Conservation (phyloP, 2,888 invertebrate species). For the Sympetrum striolatum region DNA sequence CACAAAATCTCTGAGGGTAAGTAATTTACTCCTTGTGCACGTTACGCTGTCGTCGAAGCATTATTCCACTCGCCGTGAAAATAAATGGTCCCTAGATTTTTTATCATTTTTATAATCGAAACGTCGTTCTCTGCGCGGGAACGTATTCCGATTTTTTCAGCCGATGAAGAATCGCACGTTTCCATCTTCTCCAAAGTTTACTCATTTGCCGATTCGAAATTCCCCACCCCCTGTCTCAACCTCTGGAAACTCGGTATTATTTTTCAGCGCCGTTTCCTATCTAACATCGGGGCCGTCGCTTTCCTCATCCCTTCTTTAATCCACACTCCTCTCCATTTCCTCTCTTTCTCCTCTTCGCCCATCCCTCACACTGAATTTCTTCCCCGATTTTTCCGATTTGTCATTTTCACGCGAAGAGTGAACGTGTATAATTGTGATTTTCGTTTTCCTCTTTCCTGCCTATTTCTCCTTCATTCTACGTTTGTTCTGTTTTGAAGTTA, state of each 20-base stretch:
- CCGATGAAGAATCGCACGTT: neutral
- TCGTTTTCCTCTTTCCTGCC: neutral
- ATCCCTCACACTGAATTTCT: too few species aligned
- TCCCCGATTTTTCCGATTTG: neutral
- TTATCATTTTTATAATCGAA: neutral
- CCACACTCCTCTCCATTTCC: neutral
- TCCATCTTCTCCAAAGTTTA: conserved; percentile 7
- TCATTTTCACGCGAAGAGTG: neutral
- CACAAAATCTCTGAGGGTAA: too few species aligned
- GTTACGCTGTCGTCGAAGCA: neutral
- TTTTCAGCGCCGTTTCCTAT: neutral
- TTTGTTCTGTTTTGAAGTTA: neutral
- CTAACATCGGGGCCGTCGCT: neutral
- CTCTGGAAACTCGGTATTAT: neutral
- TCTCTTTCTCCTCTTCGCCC: neutral
- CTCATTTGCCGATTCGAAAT: neutral
- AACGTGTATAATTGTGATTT: neutral
- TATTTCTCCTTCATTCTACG: too few species aligned
- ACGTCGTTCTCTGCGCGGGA: neutral
- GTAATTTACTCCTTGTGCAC: too few species aligned
- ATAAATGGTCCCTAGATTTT: neutral
- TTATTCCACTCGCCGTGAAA: neutral
- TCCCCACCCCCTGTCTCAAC: neutral
- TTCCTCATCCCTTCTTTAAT: neutral
- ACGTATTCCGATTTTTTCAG: neutral